phyloP scores from a whole-genome alignment of 2,888 invertebrate species.

The Coelopa pilipes region DNA sequence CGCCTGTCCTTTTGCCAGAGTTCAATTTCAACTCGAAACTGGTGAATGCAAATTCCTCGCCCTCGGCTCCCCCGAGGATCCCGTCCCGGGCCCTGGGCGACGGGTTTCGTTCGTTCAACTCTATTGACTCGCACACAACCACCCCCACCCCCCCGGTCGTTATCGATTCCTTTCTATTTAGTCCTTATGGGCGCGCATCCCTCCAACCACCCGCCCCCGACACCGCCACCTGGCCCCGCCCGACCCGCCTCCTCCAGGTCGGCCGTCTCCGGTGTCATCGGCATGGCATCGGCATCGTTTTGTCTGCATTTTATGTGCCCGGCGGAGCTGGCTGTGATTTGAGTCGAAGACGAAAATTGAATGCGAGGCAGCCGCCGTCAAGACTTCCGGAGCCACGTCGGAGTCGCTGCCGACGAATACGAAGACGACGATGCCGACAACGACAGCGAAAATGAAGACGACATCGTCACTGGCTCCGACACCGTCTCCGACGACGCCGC shows the following conservation, averaged over 20 bases:
- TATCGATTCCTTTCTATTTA: constrained; percentile 29
- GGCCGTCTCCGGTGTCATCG: not conserved
- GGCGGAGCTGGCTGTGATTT: constrained; percentile 31
- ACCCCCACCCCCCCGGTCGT: not conserved
- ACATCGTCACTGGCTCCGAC: too few relatives aligned
- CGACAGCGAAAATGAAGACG: too few relatives aligned
- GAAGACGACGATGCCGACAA: too few relatives aligned
- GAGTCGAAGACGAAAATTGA: constrained; percentile 32
- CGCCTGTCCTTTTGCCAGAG: not conserved
- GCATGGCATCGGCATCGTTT: constrained; percentile 13
- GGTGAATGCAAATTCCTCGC: not conserved
- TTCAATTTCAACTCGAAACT: constrained; percentile 6
- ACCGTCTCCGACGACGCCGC: too few relatives aligned
- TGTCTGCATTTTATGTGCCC: constrained; percentile 33
- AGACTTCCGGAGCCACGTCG: too few relatives aligned
- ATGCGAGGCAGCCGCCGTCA: not conserved
- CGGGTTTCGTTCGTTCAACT: constrained; percentile 22
- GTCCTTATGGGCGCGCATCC: constrained; percentile 11
- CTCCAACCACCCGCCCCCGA: not conserved
- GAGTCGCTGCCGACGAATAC: too few relatives aligned
- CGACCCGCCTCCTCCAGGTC: not conserved
- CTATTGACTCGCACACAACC: not conserved
- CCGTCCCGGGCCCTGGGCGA: not conserved
- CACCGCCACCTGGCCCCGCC: not conserved
- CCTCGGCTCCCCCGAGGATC: not conserved